A percentile compares a stretch with the other conserved stretches of the same genome.
Evolutionary conservation across 2,888 invertebrate genomes (phyloP).

Genomic region (Macroteleia sp.): DNA sequence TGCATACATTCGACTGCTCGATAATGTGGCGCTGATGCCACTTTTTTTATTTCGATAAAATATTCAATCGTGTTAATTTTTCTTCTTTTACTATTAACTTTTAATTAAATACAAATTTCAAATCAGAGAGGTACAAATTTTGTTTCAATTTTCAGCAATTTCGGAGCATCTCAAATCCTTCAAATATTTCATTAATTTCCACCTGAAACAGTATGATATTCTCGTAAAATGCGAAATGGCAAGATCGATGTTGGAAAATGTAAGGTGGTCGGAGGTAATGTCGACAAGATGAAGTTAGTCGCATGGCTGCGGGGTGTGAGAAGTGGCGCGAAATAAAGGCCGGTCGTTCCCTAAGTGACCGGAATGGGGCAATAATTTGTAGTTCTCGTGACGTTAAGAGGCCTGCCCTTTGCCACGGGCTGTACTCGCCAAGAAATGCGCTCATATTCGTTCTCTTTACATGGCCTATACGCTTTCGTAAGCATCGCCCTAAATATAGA

Average conservation of each 20-base stretch:
- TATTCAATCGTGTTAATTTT: no score
- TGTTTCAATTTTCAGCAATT: no score
- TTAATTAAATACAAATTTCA: no score
- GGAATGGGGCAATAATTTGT: conserved; percentile 83
- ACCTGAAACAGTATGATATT: background rate
- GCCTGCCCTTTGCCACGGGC: conserved; percentile 74
- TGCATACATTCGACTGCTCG: no score
- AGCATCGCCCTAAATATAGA: conserved; percentile 80
- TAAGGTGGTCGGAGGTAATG: conserved; percentile 52
- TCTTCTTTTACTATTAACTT: no score
- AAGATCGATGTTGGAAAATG: conserved; percentile 44
- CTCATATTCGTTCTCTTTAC: conserved; percentile 59
- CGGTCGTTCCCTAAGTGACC: conserved; percentile 82
- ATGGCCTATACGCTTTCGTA: conserved; percentile 73
- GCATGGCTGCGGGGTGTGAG: conserved; percentile 29
- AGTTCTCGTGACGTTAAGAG: conserved; percentile 82
- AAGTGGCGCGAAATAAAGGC: conserved; percentile 79
- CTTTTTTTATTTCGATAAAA: no score
- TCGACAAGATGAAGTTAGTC: conserved; percentile 53
- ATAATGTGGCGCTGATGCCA: no score
- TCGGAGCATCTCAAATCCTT: no score
- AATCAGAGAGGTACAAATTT: no score
- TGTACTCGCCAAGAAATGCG: conserved; percentile 67
- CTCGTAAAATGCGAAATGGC: conserved; percentile 9
- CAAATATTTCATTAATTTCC: background rate